Evolutionary conservation across 1,140 invertebrate species (phyloP), one percentile per base, ranked within the genome.

Genomic region (Parasteatoda tepidariorum): DNA sequence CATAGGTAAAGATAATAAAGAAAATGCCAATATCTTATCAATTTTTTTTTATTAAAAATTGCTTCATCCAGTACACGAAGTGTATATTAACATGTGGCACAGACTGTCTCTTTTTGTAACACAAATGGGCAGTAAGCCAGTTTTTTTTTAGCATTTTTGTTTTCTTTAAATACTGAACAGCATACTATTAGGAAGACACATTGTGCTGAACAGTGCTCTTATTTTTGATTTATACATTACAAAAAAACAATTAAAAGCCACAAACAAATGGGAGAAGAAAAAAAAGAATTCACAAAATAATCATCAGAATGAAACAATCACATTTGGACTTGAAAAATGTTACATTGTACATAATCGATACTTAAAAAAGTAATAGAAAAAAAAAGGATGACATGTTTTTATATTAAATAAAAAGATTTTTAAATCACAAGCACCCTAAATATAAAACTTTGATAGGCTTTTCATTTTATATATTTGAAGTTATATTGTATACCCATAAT

Each of bases 71-170:
- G 31, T 83, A 83, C 81, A 83, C 71, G 66, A 74, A 73, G 81
- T 83, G 81, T 74, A 83, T 74, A 83, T 74, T 61, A 83, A 83
- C 81, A 73, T 83, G 81, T 83, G 81, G 81, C 81, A 83, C 81
- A 74, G 68, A 55, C 70, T 83, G 61, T 74, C 54, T 74, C 55
- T 55, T 59, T 71, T 79, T 76, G 33, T 83, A 74, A 74, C 57
- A 83, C 61, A 83, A 73, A 66, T 38, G 62, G 34, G 67, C 78
- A 67, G 78, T 34, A 83, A 83, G 67, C 81, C 59, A 64, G 62
- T 70, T 70, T 33, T 70, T 54, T 38, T 79, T 73, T 55, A 26
- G 28, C 55, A 55, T 82, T 48, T 31, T 55, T 33, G n/a, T 74
- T 74, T 67, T 55, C n/a, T 73, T 66, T 57, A 73, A 74, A 74